Evolutionary conservation across 1,140 invertebrate genomes (phyloP).

Genomic region (Anoplophora glabripennis): DNA sequence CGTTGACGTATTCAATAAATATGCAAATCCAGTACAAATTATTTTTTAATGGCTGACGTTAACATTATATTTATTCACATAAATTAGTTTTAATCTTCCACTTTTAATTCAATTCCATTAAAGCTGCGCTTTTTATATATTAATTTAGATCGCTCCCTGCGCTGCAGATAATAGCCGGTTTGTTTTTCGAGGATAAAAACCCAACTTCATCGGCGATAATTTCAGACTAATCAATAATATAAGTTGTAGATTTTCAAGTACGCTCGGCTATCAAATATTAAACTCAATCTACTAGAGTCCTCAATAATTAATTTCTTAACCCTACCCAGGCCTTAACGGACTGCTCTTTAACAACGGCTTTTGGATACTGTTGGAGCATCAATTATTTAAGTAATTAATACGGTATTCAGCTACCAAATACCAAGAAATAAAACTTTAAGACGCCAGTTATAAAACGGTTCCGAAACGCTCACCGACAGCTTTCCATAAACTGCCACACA

Average conservation of each 20-base stretch:
- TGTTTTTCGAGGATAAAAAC: too few species aligned
- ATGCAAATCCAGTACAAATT: slow-evolving; percentile 23
- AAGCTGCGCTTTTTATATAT: slow-evolving; percentile 2
- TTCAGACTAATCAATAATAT: slow-evolving; percentile 18
- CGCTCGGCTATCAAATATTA: slow-evolving; percentile 22
- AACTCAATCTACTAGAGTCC: slow-evolving; percentile 28
- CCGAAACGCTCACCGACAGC: too few species aligned
- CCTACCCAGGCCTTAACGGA: slow-evolving; percentile 19
- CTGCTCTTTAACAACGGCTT: slow-evolving; percentile 24
- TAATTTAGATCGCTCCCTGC: background rate
- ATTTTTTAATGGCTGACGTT: slow-evolving; percentile 25
- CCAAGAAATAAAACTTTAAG: too few species aligned
- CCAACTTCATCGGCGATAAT: background rate
- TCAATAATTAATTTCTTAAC: slow-evolving; percentile 27
- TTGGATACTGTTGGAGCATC: slow-evolving; percentile 26
- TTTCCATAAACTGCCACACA: too few species aligned
- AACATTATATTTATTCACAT: slow-evolving; percentile 25
- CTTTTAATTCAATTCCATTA: slow-evolving; percentile 8
- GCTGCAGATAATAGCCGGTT: background rate
- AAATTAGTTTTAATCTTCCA: slow-evolving; percentile 24
- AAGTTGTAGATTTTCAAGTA: slow-evolving; percentile 24
- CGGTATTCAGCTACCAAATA: background rate
- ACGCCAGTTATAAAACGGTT: too few species aligned
- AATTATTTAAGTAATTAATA: slow-evolving; percentile 23
- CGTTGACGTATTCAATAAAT: slow-evolving; percentile 25